Base-by-base conservation (phyloP, 2,113 vertebrate genomes). In the Petroica traversi region DNA sequence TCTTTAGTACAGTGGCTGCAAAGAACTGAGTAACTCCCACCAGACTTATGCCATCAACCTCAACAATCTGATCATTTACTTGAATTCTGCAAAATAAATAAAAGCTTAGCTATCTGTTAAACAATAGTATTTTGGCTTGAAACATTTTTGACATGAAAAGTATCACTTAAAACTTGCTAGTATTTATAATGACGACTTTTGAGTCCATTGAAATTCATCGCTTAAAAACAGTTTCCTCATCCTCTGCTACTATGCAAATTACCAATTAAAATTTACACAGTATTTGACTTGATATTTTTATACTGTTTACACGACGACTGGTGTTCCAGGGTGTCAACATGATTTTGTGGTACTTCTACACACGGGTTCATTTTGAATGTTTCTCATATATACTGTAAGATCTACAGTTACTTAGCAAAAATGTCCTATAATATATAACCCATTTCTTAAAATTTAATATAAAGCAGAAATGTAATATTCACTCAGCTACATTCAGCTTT, bases 41-140 rank as follows among this genome's bases (percentile, higher is more conserved):
- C 45, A 99, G 97, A 97, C 99, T 99, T 96, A 98, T 98, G 58
- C 98, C 98, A 94, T 99, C 99, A 73, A 99, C 99, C 92, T 99
- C 99, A 94, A 99, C 99, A 82, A 99, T 99, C 97, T 99, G 99
- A 97, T 99, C 99, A 92, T 99, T 99, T 76, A 99, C 99, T 96
- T 99, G 98, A 95, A 99, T 99, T 95, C 99, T 99, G 89, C 45
- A 97, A 94, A 94, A 94, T 26, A 96, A 89, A 97, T 6, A 79
- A 19, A 87, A 24, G 17, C 8, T 93, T 69, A 77, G 43, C 33
- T 49, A 51, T 58, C 55, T 61, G 34, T 34, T 81, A 51, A 82
- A 79, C 28, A 66, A 33, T 9, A 48, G 49, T 14, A 92, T 55
- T 79, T 84, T 49, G 33, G 26, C 20, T 66, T 79, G n/a, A 85